Evolutionary conservation across 2,797 vertebrate genomes (phyloP), one percentile per base, ranked within the genome.

Genomic region (Sphaeramia orbicularis): DNA sequence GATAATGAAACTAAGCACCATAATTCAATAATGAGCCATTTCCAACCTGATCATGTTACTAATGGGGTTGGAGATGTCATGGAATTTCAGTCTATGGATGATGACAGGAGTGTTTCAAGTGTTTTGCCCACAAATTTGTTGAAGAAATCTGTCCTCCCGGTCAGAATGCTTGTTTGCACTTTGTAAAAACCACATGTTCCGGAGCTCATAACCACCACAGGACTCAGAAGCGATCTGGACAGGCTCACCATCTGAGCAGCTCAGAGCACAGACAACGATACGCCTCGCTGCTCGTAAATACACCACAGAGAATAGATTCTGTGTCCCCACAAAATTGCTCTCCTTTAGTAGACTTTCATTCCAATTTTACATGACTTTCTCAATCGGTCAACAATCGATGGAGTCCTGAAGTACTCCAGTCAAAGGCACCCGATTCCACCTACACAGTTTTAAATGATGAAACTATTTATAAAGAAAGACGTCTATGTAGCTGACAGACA

Each of bases 11-110:
- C 69, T 40, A 62, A 55, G 71, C 66, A 55, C 37, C 45, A 65
- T 61, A 67, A 84, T 76, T 54, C 24, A 80, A 84, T 80, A 81
- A 78, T 50, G 51, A 81, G 73, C 32, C 56, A 58, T 76, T 85
- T 56, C 50, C 30, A 42, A 76, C 57, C 61, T 47, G 73, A 74
- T 82, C 4, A 10, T 62, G 71, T 85, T 81, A 77, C 80, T 84
- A 87, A 86, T 84, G 78, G 71, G 61, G 58, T 72, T 65, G 59
- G 56, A 49, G 50, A 65, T 76, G 56, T 79, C 71, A 73, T 64
- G 51, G 53, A 63, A 55, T 67, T 72, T 81, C 59, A 49, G 65
- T 45, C 63, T 56, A 62, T 62, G 42, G 49, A 50, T 65, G 49
- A 51, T 78, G 65, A 80, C 61, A 70, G 50, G 58, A 73, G 43